phyloP scores from a whole-genome alignment of 2,113 vertebrate genomes.

The Orthonyx spaldingii region DNA sequence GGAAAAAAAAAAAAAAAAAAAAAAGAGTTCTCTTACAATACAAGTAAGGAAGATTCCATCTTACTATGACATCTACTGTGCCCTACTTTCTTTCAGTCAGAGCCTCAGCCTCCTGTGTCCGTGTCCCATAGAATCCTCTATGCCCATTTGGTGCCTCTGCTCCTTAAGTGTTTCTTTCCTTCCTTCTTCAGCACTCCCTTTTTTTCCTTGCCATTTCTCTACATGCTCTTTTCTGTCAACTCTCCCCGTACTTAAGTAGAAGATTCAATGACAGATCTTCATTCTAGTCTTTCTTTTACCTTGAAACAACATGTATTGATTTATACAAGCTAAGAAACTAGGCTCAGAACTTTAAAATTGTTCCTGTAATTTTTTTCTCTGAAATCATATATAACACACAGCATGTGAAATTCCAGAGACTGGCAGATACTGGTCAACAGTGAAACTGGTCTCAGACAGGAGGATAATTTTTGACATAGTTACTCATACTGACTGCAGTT shows the following conservation, averaged over 20 bases:
- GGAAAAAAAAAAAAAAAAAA: background rate
- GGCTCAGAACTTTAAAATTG: background rate
- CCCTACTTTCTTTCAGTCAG: background rate
- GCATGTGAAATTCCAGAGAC: background rate
- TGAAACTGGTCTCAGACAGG: background rate
- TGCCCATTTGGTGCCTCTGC: background rate
- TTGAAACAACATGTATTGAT: background rate
- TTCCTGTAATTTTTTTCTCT: background rate
- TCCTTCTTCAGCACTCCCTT: background rate
- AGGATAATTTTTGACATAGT: background rate
- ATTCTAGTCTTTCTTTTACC: background rate
- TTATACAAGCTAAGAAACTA: background rate
- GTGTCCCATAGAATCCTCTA: background rate
- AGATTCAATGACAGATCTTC: background rate
- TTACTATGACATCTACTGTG: background rate
- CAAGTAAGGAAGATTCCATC: background rate
- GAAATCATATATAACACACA: fast-evolving
- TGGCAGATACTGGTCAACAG: background rate
- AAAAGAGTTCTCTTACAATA: background rate
- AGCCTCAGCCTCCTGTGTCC: background rate
- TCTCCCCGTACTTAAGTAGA: fast-evolving
- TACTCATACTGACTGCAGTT: background rate
- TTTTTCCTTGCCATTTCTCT: background rate
- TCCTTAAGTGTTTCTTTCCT: background rate
- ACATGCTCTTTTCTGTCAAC: background rate